Percentiles rank a stretch among this genome's conserved stretches.
Conservation (phyloP, 1,140 invertebrate species). For the Drosophila varians region DNA sequence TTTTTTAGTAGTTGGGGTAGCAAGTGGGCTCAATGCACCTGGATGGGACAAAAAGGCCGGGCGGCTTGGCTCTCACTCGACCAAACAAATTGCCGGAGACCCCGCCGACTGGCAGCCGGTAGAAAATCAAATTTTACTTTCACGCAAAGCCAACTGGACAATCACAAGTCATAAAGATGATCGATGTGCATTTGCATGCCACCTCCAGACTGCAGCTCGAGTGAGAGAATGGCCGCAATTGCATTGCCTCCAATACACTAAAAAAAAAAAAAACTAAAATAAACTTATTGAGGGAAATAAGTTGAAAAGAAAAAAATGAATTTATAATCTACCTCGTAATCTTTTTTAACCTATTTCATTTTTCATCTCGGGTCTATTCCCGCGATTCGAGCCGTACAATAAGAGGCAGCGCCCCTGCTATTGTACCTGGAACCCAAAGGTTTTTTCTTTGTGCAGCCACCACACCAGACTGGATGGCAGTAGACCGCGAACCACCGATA, state of each 20-base stretch:
- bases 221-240: conserved; percentile 63
- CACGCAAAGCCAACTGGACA: conserved; percentile 65
- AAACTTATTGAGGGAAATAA: no score
- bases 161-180: conserved; percentile 70
- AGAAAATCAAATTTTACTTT: conserved; percentile 77
- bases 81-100: conserved; percentile 50
- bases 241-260: conserved; percentile 13
- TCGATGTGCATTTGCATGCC: conserved; percentile 79
- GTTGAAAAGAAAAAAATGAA: no score
- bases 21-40: conserved; percentile 14
- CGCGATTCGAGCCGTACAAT: no score
- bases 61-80: conserved; percentile 47
- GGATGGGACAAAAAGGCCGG: not conserved
- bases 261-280: conserved; percentile 1
- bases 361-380: no score
- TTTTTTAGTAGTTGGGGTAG: conserved; percentile 1
- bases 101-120: conserved; percentile 30
- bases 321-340: no score
- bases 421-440: no score
- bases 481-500: not conserved
- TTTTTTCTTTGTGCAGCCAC: conserved; percentile 13
- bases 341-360: no score
- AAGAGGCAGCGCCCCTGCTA: no score
- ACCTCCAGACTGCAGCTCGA: conserved; percentile 19
- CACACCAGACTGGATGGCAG: conserved; percentile 23